Evolutionary conservation across 2,797 vertebrate species (phyloP), one percentile per base, ranked within the genome.

Genomic region (Pagetopsis macropterus): DNA sequence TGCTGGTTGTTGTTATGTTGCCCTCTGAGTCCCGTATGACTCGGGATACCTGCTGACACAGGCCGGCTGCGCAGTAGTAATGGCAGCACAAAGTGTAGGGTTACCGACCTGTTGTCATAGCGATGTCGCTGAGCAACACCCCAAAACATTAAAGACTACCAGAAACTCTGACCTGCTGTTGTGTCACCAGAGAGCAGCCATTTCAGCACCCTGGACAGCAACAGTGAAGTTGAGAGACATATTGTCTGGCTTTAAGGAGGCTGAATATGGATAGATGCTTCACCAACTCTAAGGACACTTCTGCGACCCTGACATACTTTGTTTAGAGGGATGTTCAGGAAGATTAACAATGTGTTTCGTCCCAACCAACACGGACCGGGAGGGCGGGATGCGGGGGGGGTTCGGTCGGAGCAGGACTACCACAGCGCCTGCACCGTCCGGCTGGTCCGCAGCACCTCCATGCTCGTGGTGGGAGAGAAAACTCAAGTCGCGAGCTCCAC

Each of bases 381-480:
- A 65, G 84, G 92, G 9, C 58, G 59, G 44, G 73, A 85, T 23
- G 68, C 61, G 60, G 71, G 68, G 4, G 71, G 79, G 56, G 5
- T 65, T 5, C 76, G 62, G 43, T 83, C 81, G 1, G 85, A 89
- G 58, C 81, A 90, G 49, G 91, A 91, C 52, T 94, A 96, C 59
- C 93, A 95, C 45, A 90, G 77, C 4, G 90, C 95, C 15, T 96
- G 95, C 77, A 91, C 94, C 0, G 95, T 97, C 45, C 92, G 94
- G 66, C 83, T 99, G 87, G 95, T 98, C 40, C 97, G 97, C 76
- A 99, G 98, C 91, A 97, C 96, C 65, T 99, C 98, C 43, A 96
- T 98, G 97, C 96, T 97, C 0, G 81, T 96, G 79, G 95, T 98
- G 4, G 95, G 96, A 40, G 94, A 93, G 65, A 95, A 92, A 41